Evolutionary conservation across 2,797 vertebrate genomes (phyloP), one percentile per base, ranked within the genome.

Genomic region (Cygnus olor): DNA sequence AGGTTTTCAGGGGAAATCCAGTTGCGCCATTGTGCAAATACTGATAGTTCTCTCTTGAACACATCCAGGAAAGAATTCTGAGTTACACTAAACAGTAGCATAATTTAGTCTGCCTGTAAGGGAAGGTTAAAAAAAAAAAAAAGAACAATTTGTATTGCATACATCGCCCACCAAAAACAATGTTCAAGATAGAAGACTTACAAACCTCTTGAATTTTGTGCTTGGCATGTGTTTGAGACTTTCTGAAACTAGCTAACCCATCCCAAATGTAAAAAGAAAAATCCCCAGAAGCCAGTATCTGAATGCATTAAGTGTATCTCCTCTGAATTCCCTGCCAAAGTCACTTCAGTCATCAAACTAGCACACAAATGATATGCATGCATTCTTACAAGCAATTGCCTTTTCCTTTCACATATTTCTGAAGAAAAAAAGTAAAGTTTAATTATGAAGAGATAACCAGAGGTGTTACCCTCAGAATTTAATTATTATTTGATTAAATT

Each of bases 401-500:
- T 93, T 94, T 93, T 87, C 74, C 79, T 92, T 89, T 94, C 69
- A 94, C 70, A 86, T 54, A 77, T 94, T 96, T 96, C 94, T 90
- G 57, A 94, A 97, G 93, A 22, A 58, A 97, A 93, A 93, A 95
- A 83, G 74, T 90, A 73, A 91, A 97, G 91, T 97, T 98, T 97
- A 98, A 98, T 98, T 98, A 97, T 96, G 81, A 97, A 72, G 87
- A 92, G 97, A 98, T 97, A 98, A 97, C 96, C 95, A 96, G 94
- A 97, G 96, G 86, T 97, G 96, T 95, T 98, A 97, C 6, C 74
- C 94, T 94, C 78, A 85, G 96, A 98, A 98, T 97, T 97, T 93
- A 98, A 98, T 98, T 97, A 97, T 96, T 97, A 95, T 97, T 98
- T 97, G 97, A 98, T 98, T 98, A 97, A 97, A 96, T 97, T 97